Evolutionary conservation across 2,113 vertebrate genomes (phyloP).

Genomic region (Leptobrachium ailaonicum): DNA sequence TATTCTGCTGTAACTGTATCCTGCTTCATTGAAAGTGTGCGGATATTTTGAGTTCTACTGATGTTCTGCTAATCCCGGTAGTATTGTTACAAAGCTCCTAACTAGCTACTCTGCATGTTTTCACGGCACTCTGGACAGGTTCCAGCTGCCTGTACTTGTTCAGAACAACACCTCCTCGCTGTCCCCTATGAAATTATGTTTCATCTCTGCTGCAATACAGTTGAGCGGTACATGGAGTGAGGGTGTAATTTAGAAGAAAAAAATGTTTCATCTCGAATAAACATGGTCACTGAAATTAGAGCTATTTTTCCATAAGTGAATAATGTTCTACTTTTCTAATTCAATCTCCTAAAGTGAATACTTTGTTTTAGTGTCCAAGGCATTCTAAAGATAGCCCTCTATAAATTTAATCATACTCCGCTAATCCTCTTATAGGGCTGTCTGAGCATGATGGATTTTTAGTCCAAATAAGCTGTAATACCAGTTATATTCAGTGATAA

Average conservation of each 20-base stretch:
- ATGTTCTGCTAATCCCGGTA: slow-evolving; percentile 12
- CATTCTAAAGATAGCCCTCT: too few species aligned
- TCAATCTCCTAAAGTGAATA: too few species aligned
- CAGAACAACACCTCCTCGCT: slow-evolving; percentile 18
- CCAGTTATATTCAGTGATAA: background rate
- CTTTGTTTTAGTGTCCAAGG: too few species aligned
- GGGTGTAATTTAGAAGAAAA: background rate
- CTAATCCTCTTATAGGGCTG: too few species aligned
- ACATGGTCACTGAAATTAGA: background rate
- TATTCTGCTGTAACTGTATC: background rate
- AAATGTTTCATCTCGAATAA: background rate
- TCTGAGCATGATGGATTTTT: background rate
- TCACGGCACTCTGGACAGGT: slow-evolving; percentile 9
- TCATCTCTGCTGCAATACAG: slow-evolving; percentile 14
- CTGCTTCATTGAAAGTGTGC: slow-evolving; percentile 8
- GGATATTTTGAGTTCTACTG: slow-evolving; percentile 19
- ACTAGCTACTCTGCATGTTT: slow-evolving; percentile 29
- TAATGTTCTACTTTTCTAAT: background rate
- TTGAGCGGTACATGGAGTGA: background rate
- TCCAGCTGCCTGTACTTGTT: slow-evolving; percentile 23
- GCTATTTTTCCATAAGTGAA: background rate
- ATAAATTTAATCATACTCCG: too few species aligned
- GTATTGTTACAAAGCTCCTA: slow-evolving; percentile 26
- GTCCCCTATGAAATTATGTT: slow-evolving; percentile 3
- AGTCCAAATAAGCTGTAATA: background rate